These are phyloP conservation scores for Cyaniris semiargus DNA, from an alignment of 2,888 invertebrate genomes.

Conservation along the genomic window DNA sequence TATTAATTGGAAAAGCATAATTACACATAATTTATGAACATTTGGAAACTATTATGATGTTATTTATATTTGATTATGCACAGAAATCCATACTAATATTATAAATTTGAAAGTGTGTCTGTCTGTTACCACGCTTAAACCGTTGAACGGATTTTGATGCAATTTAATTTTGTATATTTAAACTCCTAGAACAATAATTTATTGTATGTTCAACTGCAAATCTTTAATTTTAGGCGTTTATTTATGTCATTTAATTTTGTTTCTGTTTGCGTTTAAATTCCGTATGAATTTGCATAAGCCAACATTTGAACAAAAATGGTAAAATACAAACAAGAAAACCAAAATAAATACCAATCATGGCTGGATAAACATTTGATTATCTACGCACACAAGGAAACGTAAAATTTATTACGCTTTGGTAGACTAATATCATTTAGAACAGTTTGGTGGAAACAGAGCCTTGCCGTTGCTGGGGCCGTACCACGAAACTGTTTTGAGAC, in stretches of 20 bases:
- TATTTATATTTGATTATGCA: neutral
- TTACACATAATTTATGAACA: conserved; percentile 6
- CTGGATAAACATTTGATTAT: conserved; percentile 37
- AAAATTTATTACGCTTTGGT: conserved; percentile 11
- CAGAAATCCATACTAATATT: neutral
- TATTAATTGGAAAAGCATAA: conserved; percentile 11
- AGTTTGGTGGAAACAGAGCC: neutral
- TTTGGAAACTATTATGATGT: neutral
- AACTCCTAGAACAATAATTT: neutral
- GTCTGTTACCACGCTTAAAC: too few relatives aligned
- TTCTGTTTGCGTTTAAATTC: neutral
- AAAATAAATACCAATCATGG: conserved; percentile 37
- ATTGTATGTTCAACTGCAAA: neutral
- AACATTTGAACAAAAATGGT: conserved; percentile 22
- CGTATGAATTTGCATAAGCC: neutral
- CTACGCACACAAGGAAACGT: conserved; percentile 25
- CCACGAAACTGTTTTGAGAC: too few relatives aligned
- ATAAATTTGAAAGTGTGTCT: too few relatives aligned
- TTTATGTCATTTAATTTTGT: neutral
- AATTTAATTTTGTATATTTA: neutral
- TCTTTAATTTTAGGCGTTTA: neutral
- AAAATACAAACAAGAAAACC: conserved; percentile 22
- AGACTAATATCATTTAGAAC: neutral
- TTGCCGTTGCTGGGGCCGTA: neutral
- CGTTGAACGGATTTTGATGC: too few relatives aligned